These are phyloP conservation scores for Matsumyia berberina DNA, from an alignment of 2,888 invertebrate species.

Conservation along the genomic window DNA sequence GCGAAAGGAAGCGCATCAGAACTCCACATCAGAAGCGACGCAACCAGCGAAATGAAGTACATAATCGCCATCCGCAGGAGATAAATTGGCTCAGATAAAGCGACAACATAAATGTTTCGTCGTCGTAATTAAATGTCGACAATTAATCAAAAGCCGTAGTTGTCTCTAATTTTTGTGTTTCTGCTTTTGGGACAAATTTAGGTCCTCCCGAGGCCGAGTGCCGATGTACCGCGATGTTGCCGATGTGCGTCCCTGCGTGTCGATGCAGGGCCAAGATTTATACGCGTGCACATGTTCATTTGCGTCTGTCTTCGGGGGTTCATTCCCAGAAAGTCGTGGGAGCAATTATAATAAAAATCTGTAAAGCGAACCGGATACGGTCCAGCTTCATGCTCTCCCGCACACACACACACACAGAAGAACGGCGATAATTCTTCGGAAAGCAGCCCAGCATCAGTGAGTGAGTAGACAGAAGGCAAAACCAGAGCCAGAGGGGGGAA, in stretches of 20 bases:
- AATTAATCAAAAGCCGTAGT: conserved; percentile 83
- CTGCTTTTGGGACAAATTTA: conserved; percentile 64
- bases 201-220: conserved; percentile 41
- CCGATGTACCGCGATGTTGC: too few relatives aligned
- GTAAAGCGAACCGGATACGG: conserved; percentile 73
- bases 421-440: conserved; percentile 63
- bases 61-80: conserved; percentile 61
- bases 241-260: background rate
- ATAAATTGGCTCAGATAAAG: conserved; percentile 77
- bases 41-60: conserved; percentile 8
- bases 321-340: conserved; percentile 84
- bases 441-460: conserved; percentile 55
- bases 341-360: conserved; percentile 83
- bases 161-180: conserved; percentile 75
- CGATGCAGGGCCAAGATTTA: conserved; percentile 62
- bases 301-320: conserved; percentile 51
- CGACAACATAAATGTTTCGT: conserved; percentile 80
- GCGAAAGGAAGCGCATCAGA: conserved; percentile 14
- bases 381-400: background rate
- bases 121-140: conserved; percentile 84
- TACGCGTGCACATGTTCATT: conserved; percentile 71
- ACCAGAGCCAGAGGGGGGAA: conserved; percentile 9
- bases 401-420: background rate
- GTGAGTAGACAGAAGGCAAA: conserved; percentile 43
- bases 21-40: conserved; percentile 16